phyloP scores from a whole-genome alignment of 2,888 invertebrate species.

The Eutolmus rufibarbis region DNA sequence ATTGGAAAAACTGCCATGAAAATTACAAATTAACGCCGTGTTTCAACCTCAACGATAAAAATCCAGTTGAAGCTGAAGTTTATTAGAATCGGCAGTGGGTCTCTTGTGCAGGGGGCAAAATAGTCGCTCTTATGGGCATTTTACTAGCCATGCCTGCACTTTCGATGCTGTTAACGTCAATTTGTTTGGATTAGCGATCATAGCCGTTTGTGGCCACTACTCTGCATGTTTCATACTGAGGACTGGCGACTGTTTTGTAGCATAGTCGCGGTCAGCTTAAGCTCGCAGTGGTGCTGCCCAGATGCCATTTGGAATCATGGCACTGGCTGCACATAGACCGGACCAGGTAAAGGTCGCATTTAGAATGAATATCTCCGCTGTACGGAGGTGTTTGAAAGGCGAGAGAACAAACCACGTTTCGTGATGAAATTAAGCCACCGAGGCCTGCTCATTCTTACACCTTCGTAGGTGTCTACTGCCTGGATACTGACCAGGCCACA shows the following conservation, averaged over 20 bases:
- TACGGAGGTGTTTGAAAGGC: slow-evolving; percentile 12
- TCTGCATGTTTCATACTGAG: slow-evolving; percentile 1
- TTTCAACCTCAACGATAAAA: slow-evolving; percentile 29
- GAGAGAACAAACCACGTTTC: slow-evolving; percentile 17
- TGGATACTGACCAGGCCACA: neutral
- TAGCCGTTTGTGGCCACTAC: neutral
- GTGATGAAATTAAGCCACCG: slow-evolving; percentile 15
- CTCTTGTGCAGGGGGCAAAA: neutral
- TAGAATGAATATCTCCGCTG: neutral
- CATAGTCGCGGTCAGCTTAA: neutral
- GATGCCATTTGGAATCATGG: slow-evolving; percentile 13
- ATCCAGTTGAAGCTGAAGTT: slow-evolving; percentile 11
- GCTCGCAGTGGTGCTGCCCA: neutral
- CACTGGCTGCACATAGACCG: neutral
- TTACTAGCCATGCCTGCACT: slow-evolving; percentile 5
- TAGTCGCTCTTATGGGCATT: neutral
- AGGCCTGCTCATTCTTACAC: neutral
- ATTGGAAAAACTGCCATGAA: slow-evolving; percentile 22
- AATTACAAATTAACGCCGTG: slow-evolving; percentile 36
- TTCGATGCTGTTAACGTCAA: slow-evolving; percentile 28
- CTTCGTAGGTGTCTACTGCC: neutral
- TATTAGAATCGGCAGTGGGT: slow-evolving; percentile 21
- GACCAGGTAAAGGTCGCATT: slow-evolving; percentile 26
- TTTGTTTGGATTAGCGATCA: slow-evolving; percentile 32
- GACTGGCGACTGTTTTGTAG: neutral